phyloP scores from a whole-genome alignment of 2,888 invertebrate species.

The Steinernema hermaphroditum region DNA sequence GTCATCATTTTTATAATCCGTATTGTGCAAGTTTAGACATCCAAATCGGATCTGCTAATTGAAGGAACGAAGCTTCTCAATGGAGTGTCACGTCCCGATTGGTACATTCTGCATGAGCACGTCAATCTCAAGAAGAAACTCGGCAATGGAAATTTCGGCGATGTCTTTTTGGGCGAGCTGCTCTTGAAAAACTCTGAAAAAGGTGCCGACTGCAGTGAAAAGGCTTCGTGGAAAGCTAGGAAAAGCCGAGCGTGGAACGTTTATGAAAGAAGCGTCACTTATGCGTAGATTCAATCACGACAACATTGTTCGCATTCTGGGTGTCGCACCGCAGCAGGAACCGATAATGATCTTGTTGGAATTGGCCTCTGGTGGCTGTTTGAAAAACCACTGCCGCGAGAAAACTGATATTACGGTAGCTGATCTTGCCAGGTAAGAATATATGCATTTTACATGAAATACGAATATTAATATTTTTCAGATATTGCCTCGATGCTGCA shows the following conservation, averaged over 20 bases:
- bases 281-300: background rate
- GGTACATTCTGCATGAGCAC: slow-evolving; percentile 34
- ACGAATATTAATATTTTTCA: too few species aligned
- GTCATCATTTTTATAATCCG: background rate
- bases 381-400: slow-evolving; percentile 17
- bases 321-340: slow-evolving; percentile 33
- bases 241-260: background rate
- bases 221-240: slow-evolving; percentile 2
- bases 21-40: background rate
- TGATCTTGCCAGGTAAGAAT: background rate
- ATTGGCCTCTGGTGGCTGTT: background rate
- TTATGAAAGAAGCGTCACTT: slow-evolving; percentile 23
- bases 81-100: slow-evolving; percentile 21
- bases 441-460: too few species aligned
- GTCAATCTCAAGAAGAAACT: slow-evolving; percentile 13
- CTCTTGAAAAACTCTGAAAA: background rate
- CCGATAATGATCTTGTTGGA: slow-evolving; percentile 34
- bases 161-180: slow-evolving; percentile 7
- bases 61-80: slow-evolving; percentile 29
- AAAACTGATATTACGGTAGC: background rate
- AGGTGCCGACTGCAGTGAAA: slow-evolving; percentile 28
- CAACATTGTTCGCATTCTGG: slow-evolving; percentile 19
- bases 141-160: slow-evolving; percentile 13
- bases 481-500: slow-evolving; percentile 33
- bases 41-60: slow-evolving; percentile 27